A percentile compares a stretch with the other conserved stretches of the same genome.
phyloP scores from a whole-genome alignment of 1,140 invertebrate species.

The Octopus bimaculoides region DNA sequence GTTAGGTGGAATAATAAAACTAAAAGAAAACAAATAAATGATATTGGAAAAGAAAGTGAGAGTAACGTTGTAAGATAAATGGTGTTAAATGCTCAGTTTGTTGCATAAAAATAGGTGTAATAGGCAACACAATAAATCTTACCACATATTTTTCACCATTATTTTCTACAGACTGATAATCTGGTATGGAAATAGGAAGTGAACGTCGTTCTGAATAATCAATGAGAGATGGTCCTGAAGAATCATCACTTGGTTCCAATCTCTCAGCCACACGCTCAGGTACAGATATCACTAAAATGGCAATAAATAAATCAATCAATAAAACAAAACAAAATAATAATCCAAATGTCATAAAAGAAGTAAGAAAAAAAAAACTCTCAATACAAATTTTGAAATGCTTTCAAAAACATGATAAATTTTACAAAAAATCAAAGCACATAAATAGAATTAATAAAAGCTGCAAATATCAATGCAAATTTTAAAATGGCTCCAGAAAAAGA shows the following conservation, averaged over 20 bases:
- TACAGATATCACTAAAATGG: constrained; percentile 50
- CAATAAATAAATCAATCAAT: no score
- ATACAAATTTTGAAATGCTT: neutral
- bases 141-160: constrained; percentile 88
- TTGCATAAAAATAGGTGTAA: no score
- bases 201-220: constrained; percentile 98
- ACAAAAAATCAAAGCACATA: neutral
- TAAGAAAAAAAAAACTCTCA: neutral
- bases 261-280: constrained; percentile 52
- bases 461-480: neutral
- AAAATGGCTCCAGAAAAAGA: no score
- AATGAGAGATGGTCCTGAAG: constrained; percentile 82
- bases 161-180: constrained; percentile 79
- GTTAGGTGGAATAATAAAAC: neutral
- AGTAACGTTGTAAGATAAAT: no score
- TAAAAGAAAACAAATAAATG: neutral
- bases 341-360: neutral
- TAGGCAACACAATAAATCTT: constrained; percentile 33
- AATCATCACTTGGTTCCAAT: constrained; percentile 84
- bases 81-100: no score
- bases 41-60: no score
- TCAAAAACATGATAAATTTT: constrained; percentile 1
- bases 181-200: constrained; percentile 95
- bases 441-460: neutral
- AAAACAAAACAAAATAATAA: neutral